Evolutionary conservation across 2,888 invertebrate species (phyloP).

Genomic region (Agrypnus murinus): DNA sequence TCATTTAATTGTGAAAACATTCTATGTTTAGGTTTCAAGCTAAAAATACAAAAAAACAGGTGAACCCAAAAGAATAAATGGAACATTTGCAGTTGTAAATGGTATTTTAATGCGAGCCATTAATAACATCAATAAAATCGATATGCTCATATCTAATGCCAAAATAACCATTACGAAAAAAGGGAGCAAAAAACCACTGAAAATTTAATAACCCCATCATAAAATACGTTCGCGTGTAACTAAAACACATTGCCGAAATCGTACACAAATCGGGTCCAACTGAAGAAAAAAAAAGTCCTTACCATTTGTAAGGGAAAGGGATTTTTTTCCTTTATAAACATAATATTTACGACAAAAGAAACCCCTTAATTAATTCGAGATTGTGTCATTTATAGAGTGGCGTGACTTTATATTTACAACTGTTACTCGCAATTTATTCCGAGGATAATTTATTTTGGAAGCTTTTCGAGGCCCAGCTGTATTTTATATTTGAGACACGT

Average conservation of each 20-base stretch:
- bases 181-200: constrained; percentile 16
- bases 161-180: constrained; percentile 26
- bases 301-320: neutral
- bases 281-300: too few species aligned
- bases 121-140: constrained; percentile 33
- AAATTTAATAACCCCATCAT: constrained; percentile 21
- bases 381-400: constrained; percentile 42
- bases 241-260: neutral
- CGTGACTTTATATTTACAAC: constrained; percentile 44
- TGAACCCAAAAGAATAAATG: constrained; percentile 11
- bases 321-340: constrained; percentile 21
- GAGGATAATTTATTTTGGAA: constrained; percentile 39
- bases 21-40: neutral
- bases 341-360: constrained; percentile 32
- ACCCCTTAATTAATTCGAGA: constrained; percentile 40
- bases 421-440: constrained; percentile 38
- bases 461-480: constrained; percentile 28
- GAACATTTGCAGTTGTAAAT: constrained; percentile 33
- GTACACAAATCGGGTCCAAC: too few species aligned
- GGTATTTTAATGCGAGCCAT: constrained; percentile 33
- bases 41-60: constrained; percentile 18
- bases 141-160: constrained; percentile 31
- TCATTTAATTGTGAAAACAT: too few species aligned
- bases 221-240: constrained; percentile 20
- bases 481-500: constrained; percentile 31